Evolutionary conservation across 2,888 invertebrate genomes (phyloP).

Genomic region (Parnassius orleans): DNA sequence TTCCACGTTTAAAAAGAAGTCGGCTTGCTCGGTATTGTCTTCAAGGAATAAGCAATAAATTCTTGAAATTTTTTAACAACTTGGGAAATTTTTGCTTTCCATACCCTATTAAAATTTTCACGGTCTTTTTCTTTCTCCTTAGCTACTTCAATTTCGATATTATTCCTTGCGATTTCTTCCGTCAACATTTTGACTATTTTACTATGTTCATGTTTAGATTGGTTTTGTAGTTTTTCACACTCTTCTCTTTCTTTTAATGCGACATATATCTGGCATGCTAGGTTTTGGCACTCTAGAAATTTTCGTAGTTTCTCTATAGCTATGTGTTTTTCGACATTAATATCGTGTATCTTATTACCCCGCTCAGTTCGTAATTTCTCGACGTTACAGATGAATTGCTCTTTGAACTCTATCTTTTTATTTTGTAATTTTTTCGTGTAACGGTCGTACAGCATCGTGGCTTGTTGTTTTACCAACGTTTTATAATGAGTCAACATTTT

Average conservation of each 20-base stretch:
- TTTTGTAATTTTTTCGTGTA: constrained; percentile 48
- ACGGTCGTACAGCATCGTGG: constrained; percentile 51
- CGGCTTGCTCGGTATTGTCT: constrained; percentile 60
- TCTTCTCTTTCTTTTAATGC: constrained; percentile 67
- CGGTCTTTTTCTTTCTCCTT: constrained; percentile 50
- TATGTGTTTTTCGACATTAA: constrained; percentile 63
- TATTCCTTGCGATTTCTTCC: constrained; percentile 47
- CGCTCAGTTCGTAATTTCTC: constrained; percentile 40
- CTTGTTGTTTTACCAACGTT: constrained; percentile 51
- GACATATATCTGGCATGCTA: constrained; percentile 71
- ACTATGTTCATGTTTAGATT: constrained; percentile 47
- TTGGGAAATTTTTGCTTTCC: constrained; percentile 64
- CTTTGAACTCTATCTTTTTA: constrained; percentile 50
- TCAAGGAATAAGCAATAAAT: constrained; percentile 63
- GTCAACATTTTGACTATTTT: constrained; percentile 50
- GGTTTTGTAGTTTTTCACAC: constrained; percentile 49
- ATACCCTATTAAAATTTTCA: constrained; percentile 47
- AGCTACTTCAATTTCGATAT: constrained; percentile 51
- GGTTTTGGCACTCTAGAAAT: constrained; percentile 58
- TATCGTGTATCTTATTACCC: constrained; percentile 52
- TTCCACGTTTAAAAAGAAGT: constrained; percentile 70
- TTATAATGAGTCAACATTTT: constrained; percentile 53
- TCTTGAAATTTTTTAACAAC: constrained; percentile 67
- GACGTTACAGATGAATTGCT: constrained; percentile 46
- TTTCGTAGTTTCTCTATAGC: constrained; percentile 59